Conservation (phyloP, 2,113 vertebrate genomes). For the Percopsis transmontana region DNA sequence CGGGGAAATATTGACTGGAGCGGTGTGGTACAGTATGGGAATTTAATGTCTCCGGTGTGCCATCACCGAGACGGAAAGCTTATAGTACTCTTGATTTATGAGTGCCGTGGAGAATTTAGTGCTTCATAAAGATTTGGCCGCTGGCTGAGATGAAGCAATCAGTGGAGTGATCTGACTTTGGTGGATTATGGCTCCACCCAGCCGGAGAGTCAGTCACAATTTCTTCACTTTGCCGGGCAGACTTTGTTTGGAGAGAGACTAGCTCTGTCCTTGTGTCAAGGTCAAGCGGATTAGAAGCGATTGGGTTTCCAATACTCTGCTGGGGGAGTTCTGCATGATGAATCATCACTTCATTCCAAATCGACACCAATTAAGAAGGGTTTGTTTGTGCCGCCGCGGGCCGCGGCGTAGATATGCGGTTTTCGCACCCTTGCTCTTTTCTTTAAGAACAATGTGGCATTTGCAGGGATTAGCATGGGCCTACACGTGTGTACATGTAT, state of each 20-base stretch:
- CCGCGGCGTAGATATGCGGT: conserved; percentile 49
- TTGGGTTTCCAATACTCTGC: conserved; percentile 74
- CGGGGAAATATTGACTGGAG: conserved; percentile 59
- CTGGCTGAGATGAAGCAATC: conserved; percentile 70
- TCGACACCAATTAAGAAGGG: conserved; percentile 75
- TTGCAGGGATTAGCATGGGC: conserved; percentile 58
- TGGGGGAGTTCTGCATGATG: conserved; percentile 72
- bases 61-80: conserved; percentile 59
- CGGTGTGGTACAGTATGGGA: conserved; percentile 44
- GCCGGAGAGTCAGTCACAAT: conserved; percentile 61
- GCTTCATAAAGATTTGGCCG: conserved; percentile 72
- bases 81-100: conserved; percentile 72
- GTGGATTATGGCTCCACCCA: conserved; percentile 56
- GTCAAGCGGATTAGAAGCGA: conserved; percentile 78
- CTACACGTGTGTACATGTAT: background rate
- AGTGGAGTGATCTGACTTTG: conserved; percentile 75
- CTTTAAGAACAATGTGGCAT: conserved; percentile 59
- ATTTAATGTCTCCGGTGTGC: conserved; percentile 67
- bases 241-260: conserved; percentile 49
- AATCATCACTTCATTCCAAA: conserved; percentile 74
- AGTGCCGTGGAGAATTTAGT: conserved; percentile 67
- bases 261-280: conserved; percentile 67
- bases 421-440: conserved; percentile 50
- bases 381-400: conserved; percentile 72
- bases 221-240: conserved; percentile 57